Percentiles rank a stretch among this genome's conserved stretches.
Evolutionary conservation across 2,113 vertebrate genomes (phyloP).

Genomic region (Blennius ocellaris): DNA sequence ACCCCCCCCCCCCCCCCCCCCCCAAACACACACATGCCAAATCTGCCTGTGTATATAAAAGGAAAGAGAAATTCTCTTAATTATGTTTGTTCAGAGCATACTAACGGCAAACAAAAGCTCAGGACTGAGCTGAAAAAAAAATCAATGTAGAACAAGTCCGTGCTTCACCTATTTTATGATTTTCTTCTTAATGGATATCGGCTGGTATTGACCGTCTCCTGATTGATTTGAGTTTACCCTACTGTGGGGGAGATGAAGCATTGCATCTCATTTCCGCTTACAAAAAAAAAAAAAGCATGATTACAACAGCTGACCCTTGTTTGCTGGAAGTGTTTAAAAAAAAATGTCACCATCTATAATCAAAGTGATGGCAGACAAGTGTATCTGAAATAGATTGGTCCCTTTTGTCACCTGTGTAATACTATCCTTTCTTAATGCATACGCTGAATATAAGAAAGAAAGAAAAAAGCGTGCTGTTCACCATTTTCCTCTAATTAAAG

Average conservation of each 20-base stretch:
- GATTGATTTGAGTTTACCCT: constrained; percentile 5
- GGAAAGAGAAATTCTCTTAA: not conserved
- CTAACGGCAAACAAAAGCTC: not conserved
- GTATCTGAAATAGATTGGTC: constrained; percentile 29
- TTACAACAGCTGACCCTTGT: not conserved
- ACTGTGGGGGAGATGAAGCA: not conserved
- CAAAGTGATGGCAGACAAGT: constrained; percentile 23
- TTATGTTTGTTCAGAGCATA: not conserved
- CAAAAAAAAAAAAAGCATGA: not conserved
- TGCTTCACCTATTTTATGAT: constrained; percentile 15
- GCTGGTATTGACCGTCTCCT: constrained; percentile 14
- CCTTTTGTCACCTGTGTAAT: constrained; percentile 5
- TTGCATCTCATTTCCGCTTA: not conserved
- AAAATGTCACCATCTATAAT: constrained; percentile 27
- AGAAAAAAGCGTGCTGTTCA: constrained; percentile 42
- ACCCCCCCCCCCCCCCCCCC: too few species aligned
- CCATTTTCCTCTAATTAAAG: constrained; percentile 60
- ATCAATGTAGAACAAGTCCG: constrained; percentile 2
- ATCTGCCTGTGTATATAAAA: not conserved
- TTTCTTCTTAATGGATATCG: constrained; percentile 22
- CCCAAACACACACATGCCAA: too few species aligned
- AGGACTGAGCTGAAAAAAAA: not conserved
- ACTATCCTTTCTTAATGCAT: constrained; percentile 39
- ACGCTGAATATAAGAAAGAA: constrained; percentile 19
- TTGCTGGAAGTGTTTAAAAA: not conserved